Evolutionary conservation across 2,113 vertebrate genomes (phyloP), one percentile per base, ranked within the genome.

Genomic region (Microcebus jonahi): DNA sequence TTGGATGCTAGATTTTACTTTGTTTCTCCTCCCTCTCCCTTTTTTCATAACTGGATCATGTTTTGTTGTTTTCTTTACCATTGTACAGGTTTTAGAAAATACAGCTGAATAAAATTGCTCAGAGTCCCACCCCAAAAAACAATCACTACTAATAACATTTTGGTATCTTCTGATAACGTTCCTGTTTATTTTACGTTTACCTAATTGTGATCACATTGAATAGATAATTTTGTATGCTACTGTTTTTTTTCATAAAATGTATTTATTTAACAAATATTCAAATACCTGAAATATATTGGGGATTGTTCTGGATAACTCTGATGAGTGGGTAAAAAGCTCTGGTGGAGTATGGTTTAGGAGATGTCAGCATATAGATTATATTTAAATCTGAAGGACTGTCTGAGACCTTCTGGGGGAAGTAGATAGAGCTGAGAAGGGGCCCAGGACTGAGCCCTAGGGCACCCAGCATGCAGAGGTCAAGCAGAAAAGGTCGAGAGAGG

Each of bases 141-240:
- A 76, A 55, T 42, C 50, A 57, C 14, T 42, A 23, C 50, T 59
- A 57, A 12, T 48, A 95, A 21, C 5, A 50, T 50, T n/a, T 50
- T 27, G 29, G 34, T 93, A 11, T 53, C 53, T 91, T 94, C 31
- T 17, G 10, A 17, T 76, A 1, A 25, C 80, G 94, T 89, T 83
- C 39, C 75, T 50, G 12, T 83, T 79, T 91, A 12, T 73, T 95
- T 94, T 85, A 23, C 65, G 92, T 95, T 85, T 48, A 79, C 34
- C 31, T 70, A 53, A 29, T 88, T 88, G 45, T 34, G 42, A 85
- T 75, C 65, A 85, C 25, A 50, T 23, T 76, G 71, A 70, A 61
- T 75, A 65, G 6, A 79, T 68, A 55, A 81, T 63, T 89, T 81
- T 57, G 3, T 80, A 63, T 75, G 50, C 23, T 82, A 5, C 34